Base-by-base conservation (phyloP, 2,797 vertebrate genomes). In the Semaprochilodus insignis region DNA sequence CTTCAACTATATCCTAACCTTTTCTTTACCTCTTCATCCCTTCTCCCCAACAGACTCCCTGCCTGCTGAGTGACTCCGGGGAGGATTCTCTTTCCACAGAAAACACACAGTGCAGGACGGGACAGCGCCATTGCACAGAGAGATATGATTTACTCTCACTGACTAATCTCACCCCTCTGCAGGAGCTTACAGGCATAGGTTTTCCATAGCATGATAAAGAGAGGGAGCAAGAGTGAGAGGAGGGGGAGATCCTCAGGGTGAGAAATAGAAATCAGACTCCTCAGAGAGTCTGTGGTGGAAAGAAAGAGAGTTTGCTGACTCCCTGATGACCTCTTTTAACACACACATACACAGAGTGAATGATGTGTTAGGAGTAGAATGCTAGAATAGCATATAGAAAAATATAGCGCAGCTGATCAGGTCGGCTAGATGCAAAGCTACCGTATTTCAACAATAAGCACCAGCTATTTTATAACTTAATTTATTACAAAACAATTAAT, bases 251-350 rank as follows among this genome's bases (percentile, higher is more conserved):
- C 84, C 89, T 88, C 80, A 84, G 83, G 82, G 88, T 83, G 78
- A 40, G 19, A 48, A 85, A 84, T 85, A 88, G 92, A 91, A 92
- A 93, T 93, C 87, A 89, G 77, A 48, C 63, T 81, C 83, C 82
- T 81, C 51, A 81, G 82, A 74, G 87, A 87, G 85, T 80, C 82
- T 78, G 81, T 70, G 83, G 78, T 65, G 59, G 73, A 82, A 75
- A 85, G 77, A 75, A 74, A 79, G 60, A 74, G 80, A 75, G 78
- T 87, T 76, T 59, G 70, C 81, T 80, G 72, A 67, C 83, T 83
- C 71, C 88, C 70, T 36, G 44, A 52, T 87, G 84, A 89, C 87
- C 85, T 76, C 69, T 57, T 81, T 84, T 81, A 81, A 81, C 66
- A 17, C 48, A 48, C 27, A 31, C 73, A 65, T 10, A 8, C 74